Evolutionary conservation across 2,888 invertebrate species (phyloP), one percentile per base, ranked within the genome.

Genomic region (Ectobius pallidus): DNA sequence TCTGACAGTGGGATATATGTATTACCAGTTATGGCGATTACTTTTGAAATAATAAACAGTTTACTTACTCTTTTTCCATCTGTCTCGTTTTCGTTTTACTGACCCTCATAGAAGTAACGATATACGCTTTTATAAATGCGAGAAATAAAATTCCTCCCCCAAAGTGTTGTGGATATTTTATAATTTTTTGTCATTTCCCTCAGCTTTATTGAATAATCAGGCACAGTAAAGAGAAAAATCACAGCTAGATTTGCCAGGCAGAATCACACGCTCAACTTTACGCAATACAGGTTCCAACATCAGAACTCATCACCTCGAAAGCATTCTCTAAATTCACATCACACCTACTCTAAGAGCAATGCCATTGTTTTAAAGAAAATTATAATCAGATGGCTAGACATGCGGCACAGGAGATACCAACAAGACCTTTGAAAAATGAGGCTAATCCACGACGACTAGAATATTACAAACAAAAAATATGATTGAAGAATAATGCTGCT

Each of bases 211-310:
- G 25, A 68, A 68, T 68, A 68, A 32, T 70, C 62, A 70, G 70
- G 70, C 70, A 70, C 70, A 70, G 18, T 69, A 44, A 70, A 42
- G 70, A 62, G 70, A 62, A 70, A 62, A 70, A 70, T 70, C 70
- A 70, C 70, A 70, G 70, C 62, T 69, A 55, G 34, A 42, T 70
- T 69, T 70, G 62, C 62, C 62, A 62, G 70, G 46, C 62, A 27
- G 62, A 58, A 62, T 62, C 70, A 62, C 34, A 39, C 62, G 44
- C 30, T 30, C 52, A 49, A 52, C 30, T 69, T 20, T 49, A 69
- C 49, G 27, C 55, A 49, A 62, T 70, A 22, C 70, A 70, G 70
- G 70, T 70, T 70, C 70, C 70, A 62, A 42, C 70, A 62, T 46
- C 34, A 58, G 46, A 49, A 70, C 34, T 44, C 30, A 46, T 18